phyloP scores from a whole-genome alignment of 2,888 invertebrate genomes.

The Diarsia rubi region DNA sequence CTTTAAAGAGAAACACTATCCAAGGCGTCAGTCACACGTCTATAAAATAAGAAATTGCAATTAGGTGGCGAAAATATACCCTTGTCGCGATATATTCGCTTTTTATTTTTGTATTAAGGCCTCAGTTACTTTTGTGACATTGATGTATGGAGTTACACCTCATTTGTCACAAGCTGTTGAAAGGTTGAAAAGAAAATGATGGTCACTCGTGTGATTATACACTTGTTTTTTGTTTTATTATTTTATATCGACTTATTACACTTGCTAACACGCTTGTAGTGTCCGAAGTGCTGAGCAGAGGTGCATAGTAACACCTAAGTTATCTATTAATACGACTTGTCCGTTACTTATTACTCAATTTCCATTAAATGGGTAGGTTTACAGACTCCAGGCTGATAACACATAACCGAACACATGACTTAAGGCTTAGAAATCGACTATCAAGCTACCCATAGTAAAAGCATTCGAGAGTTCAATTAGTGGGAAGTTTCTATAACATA shows the following conservation, averaged over 20 bases:
- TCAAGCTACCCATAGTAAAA: neutral
- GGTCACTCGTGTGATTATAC: slow-evolving; percentile 39
- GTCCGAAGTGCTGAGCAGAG: neutral
- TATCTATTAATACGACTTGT: neutral
- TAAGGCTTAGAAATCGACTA: neutral
- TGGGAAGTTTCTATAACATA: neutral
- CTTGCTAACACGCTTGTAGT: neutral
- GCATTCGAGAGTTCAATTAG: neutral
- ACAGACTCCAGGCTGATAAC: neutral
- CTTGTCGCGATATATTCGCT: slow-evolving; percentile 28
- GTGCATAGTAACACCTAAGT: neutral
- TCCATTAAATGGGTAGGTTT: neutral
- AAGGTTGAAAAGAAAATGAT: slow-evolving; percentile 52
- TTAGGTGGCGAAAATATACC: slow-evolving; percentile 28
- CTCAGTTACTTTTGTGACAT: slow-evolving; percentile 55
- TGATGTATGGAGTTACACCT: slow-evolving; percentile 56
- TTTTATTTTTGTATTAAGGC: slow-evolving; percentile 42
- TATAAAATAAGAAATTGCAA: slow-evolving; percentile 38
- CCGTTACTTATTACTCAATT: too few relatives aligned
- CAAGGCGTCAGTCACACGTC: slow-evolving; percentile 19
- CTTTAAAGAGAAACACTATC: slow-evolving; percentile 10
- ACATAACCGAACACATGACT: neutral
- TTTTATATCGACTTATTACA: neutral
- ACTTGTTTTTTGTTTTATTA: slow-evolving; percentile 19
- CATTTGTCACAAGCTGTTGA: slow-evolving; percentile 60